Base-by-base conservation (phyloP, 2,113 vertebrate species). In the Melanerpes formicivorus region DNA sequence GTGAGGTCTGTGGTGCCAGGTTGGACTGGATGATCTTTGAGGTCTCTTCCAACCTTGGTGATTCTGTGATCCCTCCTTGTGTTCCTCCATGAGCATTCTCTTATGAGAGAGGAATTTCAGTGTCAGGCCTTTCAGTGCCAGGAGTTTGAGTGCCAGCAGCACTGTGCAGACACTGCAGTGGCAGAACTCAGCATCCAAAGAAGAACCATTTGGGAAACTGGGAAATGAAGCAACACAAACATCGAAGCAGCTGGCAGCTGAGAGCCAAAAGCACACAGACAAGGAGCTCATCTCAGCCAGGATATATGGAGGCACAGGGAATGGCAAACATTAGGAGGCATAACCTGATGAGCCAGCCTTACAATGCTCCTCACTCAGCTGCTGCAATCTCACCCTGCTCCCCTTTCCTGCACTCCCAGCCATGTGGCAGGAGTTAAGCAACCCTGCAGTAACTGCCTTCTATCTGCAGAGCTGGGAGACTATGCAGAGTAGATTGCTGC, bases 371-470 rank as follows among this genome's bases (percentile, higher is more conserved):
- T 82, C 67, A 73, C 46, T 82, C 87, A 80, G 81, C 87, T 87
- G 88, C 86, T 82, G 82, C 69, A 88, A 84, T 91, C 62, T 50
- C 91, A 67, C 40, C 62, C 73, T 80, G 76, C 71, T 92, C 40
- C 90, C 85, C 92, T 92, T 87, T 87, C 83, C 82, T 91, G 73
- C 84, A 83, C 87, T 88, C 37, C 73, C 76, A 76, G 83, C 69
- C 91, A 95, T 75, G 88, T 86, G 94, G 87, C 91, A 91, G 87
- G 79, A 95, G 84, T 93, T 94, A 90, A 91, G 91, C 79, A 87
- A 80, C 75, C 27, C 3, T 34, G 80, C 73, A 78, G 87, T 65
- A 90, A 95, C 72, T 91, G 84, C 48, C 89, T 94, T 78, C 76
- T 91, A 78, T 91, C 74, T 93, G 84, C 65, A 86, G 93, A 90